A percentile compares a stretch with the other conserved stretches of the same genome.
Evolutionary conservation across 2,113 vertebrate genomes (phyloP).

Genomic region (Panthera tigris): DNA sequence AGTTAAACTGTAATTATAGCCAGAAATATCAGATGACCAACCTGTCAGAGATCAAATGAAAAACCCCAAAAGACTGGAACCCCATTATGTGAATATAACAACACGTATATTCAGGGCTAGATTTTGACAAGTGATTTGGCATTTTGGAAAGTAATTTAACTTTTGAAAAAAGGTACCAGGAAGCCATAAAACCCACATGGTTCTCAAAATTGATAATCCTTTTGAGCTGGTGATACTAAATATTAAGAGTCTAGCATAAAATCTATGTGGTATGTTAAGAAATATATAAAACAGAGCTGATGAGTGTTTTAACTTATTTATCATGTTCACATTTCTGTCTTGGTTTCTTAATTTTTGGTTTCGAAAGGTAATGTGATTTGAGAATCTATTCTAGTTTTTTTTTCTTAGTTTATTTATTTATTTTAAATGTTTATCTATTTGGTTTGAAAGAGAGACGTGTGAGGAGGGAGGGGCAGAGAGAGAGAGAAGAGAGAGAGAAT

Average conservation of each 20-base stretch:
- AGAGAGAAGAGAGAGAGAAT: too few species aligned
- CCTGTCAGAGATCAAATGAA: constrained; percentile 49
- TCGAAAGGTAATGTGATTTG: not conserved
- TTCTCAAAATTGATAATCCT: not conserved
- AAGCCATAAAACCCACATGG: not conserved
- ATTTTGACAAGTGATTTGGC: not conserved
- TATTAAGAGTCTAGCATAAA: not conserved
- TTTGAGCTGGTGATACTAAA: not conserved
- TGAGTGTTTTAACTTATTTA: not conserved
- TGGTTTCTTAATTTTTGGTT: not conserved
- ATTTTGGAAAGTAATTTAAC: constrained; percentile 15
- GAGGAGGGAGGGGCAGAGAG: too few species aligned
- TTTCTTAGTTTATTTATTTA: not conserved
- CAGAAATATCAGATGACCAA: constrained; percentile 58
- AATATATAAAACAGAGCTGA: not conserved
- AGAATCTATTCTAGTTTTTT: not conserved
- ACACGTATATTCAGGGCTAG: not conserved
- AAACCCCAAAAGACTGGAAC: not conserved
- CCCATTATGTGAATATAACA: not conserved
- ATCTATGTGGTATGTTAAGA: not conserved
- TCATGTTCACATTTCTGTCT: not conserved
- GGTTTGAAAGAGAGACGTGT: too few species aligned
- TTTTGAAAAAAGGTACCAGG: not conserved
- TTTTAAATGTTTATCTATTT: too few species aligned
- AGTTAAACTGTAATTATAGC: constrained; percentile 60